A percentile compares a stretch with the other conserved stretches of the same genome.
Evolutionary conservation across 2,888 invertebrate genomes (phyloP).

Genomic region (Mythimna lalbum): DNA sequence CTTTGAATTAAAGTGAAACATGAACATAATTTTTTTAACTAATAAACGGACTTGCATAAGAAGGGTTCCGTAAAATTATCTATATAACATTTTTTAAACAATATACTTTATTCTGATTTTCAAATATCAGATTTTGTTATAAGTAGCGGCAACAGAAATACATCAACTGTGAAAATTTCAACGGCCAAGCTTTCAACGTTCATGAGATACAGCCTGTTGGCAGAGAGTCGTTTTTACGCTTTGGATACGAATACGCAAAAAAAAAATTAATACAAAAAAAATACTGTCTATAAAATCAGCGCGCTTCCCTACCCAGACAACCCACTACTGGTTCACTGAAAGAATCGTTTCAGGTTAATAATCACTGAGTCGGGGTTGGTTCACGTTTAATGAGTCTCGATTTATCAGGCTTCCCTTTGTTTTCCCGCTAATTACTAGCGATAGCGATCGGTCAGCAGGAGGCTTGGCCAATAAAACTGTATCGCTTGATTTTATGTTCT

Average conservation of each 20-base stretch:
- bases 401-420: constrained; percentile 45
- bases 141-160: no score
- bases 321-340: constrained; percentile 18
- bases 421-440: constrained; percentile 40
- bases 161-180: no score
- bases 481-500: constrained; percentile 19
- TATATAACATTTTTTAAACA: no score
- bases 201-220: no score
- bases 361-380: constrained; percentile 25
- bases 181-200: no score
- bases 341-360: constrained; percentile 55
- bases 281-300: neutral
- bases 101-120: no score
- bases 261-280: neutral
- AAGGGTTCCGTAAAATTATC: no score
- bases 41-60: no score
- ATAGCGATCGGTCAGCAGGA: constrained; percentile 43
- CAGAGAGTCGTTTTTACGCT: no score
- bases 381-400: constrained; percentile 52
- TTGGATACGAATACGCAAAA: neutral
- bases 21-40: no score
- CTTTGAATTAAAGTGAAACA: no score
- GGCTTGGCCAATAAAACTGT: constrained; percentile 32
- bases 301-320: constrained; percentile 1
- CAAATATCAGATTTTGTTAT: no score